Evolutionary conservation across 2,888 invertebrate species (phyloP).

Genomic region (Oegoconia quadripuncta): DNA sequence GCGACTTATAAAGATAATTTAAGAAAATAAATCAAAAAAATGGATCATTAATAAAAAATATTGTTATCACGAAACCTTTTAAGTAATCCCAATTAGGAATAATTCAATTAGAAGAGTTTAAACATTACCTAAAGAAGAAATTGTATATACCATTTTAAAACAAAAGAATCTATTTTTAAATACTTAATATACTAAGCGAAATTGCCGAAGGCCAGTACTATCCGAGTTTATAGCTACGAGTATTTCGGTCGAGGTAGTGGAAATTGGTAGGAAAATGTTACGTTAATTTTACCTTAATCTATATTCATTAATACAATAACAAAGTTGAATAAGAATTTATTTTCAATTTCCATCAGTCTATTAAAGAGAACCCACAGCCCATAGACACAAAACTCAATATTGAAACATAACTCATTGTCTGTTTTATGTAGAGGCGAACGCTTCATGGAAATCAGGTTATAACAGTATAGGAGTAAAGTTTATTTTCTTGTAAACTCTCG

Average conservation of each 20-base stretch:
- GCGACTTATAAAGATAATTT: no score
- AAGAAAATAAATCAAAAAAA: no score
- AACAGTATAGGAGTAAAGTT: conserved; percentile 17
- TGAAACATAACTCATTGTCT: conserved; percentile 8
- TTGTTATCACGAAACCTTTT: no score
- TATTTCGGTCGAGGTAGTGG: background rate
- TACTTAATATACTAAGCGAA: no score
- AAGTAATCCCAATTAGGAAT: no score
- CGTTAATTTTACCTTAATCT: conserved; percentile 50
- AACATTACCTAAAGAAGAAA: no score
- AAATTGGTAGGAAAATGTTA: conserved; percentile 27
- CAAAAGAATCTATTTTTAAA: no score
- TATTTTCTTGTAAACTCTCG: conserved; percentile 1
- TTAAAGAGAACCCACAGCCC: conserved; percentile 30
- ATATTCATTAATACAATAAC: conserved; percentile 58
- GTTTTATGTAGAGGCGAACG: background rate
- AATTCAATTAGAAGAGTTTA: no score
- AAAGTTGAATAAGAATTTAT: conserved; percentile 40
- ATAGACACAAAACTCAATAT: conserved; percentile 26
- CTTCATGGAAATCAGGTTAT: conserved; percentile 1
- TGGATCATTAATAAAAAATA: no score
- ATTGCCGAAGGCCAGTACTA: no score
- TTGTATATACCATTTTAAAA: no score
- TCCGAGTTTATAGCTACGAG: no score
- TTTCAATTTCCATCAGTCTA: conserved; percentile 23